These are phyloP conservation scores for Elephas maximus DNA, from an alignment of 2,113 vertebrate species.

Conservation along the genomic window DNA sequence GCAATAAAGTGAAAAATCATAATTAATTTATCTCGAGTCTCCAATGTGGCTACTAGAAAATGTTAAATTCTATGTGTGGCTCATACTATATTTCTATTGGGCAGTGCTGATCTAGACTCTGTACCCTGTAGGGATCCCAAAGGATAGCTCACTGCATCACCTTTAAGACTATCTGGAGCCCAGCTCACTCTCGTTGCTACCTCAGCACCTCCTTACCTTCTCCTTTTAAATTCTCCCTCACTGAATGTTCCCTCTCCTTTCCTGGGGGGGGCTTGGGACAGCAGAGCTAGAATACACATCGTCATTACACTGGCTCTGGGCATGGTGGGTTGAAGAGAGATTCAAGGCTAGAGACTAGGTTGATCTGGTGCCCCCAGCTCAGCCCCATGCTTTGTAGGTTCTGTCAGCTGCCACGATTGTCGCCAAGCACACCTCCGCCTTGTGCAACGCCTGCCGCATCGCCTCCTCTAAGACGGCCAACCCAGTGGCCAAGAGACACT, in stretches of 20 bases:
- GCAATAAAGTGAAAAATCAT: background rate
- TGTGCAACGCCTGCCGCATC: slow-evolving; percentile 98
- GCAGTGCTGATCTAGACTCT: background rate
- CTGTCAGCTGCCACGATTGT: slow-evolving; percentile 98
- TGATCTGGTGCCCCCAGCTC: background rate
- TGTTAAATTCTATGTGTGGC: background rate
- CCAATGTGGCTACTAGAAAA: background rate
- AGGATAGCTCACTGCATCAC: background rate
- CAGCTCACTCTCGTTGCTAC: background rate
- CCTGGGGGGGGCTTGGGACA: background rate
- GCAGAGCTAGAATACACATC: background rate
- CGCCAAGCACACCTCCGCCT: slow-evolving; percentile 98
- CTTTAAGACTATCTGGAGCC: background rate
- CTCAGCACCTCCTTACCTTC: background rate
- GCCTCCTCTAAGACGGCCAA: slow-evolving; percentile 99
- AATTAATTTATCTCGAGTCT: slow-evolving; percentile 24
- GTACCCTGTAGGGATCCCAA: background rate
- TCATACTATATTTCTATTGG: background rate
- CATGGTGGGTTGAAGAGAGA: background rate
- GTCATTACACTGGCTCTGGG: background rate
- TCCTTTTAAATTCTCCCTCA: slow-evolving; percentile 22
- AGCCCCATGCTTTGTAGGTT: slow-evolving; percentile 89
- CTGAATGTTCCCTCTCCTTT: background rate
- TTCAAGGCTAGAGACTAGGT: background rate
- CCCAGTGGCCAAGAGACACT: slow-evolving; percentile 98